Percentiles rank a stretch among this genome's conserved stretches.
These are phyloP conservation scores for Rhingia campestris DNA, from an alignment of 2,888 invertebrate species.

Conservation along the genomic window DNA sequence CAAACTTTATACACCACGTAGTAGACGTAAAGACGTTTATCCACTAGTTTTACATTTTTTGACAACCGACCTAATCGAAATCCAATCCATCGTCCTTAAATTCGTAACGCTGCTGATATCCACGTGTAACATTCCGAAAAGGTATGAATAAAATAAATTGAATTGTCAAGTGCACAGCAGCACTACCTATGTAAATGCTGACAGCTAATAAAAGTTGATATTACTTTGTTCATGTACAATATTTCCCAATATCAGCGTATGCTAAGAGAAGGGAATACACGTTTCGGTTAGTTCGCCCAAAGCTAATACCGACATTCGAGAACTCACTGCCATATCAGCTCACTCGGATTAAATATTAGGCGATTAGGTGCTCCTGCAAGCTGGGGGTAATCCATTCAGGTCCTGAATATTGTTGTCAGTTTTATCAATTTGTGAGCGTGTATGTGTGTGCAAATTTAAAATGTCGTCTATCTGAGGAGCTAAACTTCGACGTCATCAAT, in stretches of 20 bases:
- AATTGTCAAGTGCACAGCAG: slow-evolving; percentile 15
- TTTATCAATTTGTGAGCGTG: not conserved
- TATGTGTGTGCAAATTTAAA: not conserved
- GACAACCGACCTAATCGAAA: too few species aligned
- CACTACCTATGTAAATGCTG: not conserved
- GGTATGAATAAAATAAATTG: slow-evolving; percentile 2
- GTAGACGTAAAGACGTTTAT: too few species aligned
- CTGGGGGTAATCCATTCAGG: not conserved
- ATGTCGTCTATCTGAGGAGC: not conserved
- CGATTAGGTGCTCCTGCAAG: not conserved
- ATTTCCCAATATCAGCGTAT: slow-evolving; percentile 7
- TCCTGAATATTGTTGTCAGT: not conserved
- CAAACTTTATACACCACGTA: too few species aligned
- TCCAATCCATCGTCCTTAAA: too few species aligned
- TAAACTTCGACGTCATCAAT: slow-evolving; percentile 11
- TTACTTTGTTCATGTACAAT: not conserved
- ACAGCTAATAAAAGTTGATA: slow-evolving; percentile 6
- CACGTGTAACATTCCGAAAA: not conserved
- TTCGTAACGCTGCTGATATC: not conserved
- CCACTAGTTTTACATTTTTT: too few species aligned
- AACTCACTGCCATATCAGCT: not conserved
- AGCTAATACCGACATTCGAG: not conserved
- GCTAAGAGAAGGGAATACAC: not conserved
- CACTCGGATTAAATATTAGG: slow-evolving; percentile 3
- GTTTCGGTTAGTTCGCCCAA: not conserved